Evolutionary conservation across 1,140 invertebrate genomes (phyloP).

Genomic region (Aphelinus atriplicis): DNA sequence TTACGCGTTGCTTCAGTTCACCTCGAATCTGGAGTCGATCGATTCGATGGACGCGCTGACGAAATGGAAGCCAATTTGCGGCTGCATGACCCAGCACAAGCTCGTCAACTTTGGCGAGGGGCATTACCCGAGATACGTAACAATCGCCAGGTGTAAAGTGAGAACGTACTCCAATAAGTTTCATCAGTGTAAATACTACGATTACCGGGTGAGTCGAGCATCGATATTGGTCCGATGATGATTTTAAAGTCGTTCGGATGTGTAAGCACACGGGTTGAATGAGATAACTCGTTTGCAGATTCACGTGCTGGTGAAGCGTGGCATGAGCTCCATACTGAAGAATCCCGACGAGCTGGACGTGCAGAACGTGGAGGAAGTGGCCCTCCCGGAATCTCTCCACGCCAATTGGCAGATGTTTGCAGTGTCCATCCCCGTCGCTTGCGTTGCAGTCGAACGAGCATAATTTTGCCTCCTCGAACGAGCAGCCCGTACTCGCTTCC

Average conservation of each 20-base stretch:
- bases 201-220: slow-evolving; percentile 46
- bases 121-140: slow-evolving; percentile 49
- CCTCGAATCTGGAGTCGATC: background rate
- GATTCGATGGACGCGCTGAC: slow-evolving; percentile 16
- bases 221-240: background rate
- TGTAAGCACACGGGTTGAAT: too few relatives aligned
- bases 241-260: background rate
- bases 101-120: slow-evolving; percentile 47
- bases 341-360: slow-evolving; percentile 11
- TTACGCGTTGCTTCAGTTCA: background rate
- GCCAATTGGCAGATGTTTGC: slow-evolving; percentile 51
- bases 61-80: slow-evolving; percentile 9
- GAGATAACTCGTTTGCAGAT: slow-evolving; percentile 38
- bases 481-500: too few relatives aligned
- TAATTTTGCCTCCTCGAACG: background rate
- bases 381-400: slow-evolving; percentile 47
- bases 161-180: slow-evolving; percentile 44
- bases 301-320: slow-evolving; percentile 46
- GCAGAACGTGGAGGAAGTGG: slow-evolving; percentile 38
- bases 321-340: slow-evolving; percentile 29
- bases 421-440: slow-evolving; percentile 47
- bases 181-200: slow-evolving; percentile 45
- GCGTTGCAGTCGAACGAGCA: slow-evolving; percentile 38
- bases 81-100: slow-evolving; percentile 46
- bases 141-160: slow-evolving; percentile 41